Percentiles rank a stretch among this genome's conserved stretches.
Evolutionary conservation across 2,113 vertebrate genomes (phyloP).

Genomic region (Sylvietta virens): DNA sequence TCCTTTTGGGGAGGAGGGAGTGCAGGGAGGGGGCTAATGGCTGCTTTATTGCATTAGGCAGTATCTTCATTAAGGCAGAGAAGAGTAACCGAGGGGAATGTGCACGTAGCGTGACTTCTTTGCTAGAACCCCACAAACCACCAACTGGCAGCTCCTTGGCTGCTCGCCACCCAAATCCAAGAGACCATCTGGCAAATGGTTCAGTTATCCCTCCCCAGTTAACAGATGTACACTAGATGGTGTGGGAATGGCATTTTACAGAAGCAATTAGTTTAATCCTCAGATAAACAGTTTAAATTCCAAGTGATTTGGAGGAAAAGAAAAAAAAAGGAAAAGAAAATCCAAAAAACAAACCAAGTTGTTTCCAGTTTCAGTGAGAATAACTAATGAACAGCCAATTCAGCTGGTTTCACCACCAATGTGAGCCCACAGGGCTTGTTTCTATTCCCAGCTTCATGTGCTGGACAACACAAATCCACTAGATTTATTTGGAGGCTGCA

Average conservation of each 20-base stretch:
- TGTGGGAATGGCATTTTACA: constrained; percentile 48
- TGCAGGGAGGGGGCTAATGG: neutral
- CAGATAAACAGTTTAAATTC: constrained; percentile 60
- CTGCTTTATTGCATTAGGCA: constrained; percentile 37
- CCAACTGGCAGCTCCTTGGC: constrained; percentile 63
- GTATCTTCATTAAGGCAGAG: constrained; percentile 32
- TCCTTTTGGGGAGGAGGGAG: neutral
- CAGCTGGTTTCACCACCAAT: neutral
- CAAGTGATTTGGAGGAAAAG: neutral
- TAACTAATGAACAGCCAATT: neutral
- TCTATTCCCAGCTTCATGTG: rapidly evolving
- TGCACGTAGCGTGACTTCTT: constrained; percentile 30
- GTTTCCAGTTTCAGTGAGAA: neutral
- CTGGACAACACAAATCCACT: neutral
- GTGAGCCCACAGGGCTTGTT: rapidly evolving
- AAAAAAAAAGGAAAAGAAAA: neutral
- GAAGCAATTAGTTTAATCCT: constrained; percentile 66
- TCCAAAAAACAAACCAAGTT: neutral
- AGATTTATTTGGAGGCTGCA: neutral
- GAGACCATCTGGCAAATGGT: constrained; percentile 62
- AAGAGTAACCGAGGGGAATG: neutral
- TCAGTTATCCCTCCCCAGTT: constrained; percentile 22
- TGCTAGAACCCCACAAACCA: constrained; percentile 35
- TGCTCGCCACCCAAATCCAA: constrained; percentile 59
- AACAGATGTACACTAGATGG: constrained; percentile 55